These are phyloP conservation scores for Lordiphosa mommai DNA, from an alignment of 1,140 invertebrate species.

Conservation along the genomic window DNA sequence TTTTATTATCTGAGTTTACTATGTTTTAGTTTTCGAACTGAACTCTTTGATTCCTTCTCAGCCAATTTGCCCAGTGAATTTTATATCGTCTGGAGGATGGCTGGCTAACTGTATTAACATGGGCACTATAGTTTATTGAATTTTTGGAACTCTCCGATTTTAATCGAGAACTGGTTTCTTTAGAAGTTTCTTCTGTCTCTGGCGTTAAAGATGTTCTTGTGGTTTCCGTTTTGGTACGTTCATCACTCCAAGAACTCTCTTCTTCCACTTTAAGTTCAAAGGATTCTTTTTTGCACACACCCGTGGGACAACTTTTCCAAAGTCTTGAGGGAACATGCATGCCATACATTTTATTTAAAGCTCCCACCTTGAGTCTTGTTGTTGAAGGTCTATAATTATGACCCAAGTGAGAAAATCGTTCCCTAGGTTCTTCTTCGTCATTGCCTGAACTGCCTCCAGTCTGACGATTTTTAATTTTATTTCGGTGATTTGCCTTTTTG, in stretches of 20 bases:
- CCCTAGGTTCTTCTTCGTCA: neutral
- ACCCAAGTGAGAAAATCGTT: neutral
- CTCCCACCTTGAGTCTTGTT: neutral
- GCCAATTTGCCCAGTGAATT: conserved; percentile 30
- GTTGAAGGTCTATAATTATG: neutral
- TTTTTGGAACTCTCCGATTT: too few species aligned
- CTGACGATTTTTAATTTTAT: neutral
- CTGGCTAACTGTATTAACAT: neutral
- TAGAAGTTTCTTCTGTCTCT: neutral
- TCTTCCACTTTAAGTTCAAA: neutral
- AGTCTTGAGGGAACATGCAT: neutral
- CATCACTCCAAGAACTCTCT: neutral
- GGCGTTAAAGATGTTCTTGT: too few species aligned
- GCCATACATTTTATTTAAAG: neutral
- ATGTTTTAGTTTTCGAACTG: conserved; percentile 11
- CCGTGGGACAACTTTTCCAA: conserved; percentile 1
- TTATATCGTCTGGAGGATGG: neutral
- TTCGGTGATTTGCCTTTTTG: neutral
- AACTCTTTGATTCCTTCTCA: conserved; percentile 1
- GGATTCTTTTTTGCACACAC: neutral
- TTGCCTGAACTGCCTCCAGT: neutral
- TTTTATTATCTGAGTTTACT: conserved; percentile 1
- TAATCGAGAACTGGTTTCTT: neutral
- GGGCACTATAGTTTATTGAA: neutral
- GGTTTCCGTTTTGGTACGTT: neutral